Conservation (phyloP, 2,797 vertebrate genomes). For the Poeciliopsis gracilis region DNA sequence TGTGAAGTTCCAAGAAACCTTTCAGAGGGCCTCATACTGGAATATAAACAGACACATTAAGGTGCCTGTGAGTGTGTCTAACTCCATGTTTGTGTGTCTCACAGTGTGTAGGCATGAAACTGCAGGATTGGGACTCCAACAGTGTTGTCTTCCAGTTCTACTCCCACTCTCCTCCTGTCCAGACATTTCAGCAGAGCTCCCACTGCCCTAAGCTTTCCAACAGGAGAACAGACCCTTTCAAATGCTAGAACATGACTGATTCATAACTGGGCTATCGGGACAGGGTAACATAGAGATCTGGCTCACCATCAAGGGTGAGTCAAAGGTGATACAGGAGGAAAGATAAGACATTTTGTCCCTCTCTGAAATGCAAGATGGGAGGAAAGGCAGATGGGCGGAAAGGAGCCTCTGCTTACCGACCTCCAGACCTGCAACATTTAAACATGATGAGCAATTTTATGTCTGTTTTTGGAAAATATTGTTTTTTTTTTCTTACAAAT, state of each 20-base stretch:
- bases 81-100: slow-evolving; percentile 58
- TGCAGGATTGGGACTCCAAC: slow-evolving; percentile 89
- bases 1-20: neutral
- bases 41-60: slow-evolving; percentile 43
- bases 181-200: slow-evolving; percentile 94
- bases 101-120: slow-evolving; percentile 90
- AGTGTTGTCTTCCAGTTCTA: slow-evolving; percentile 91
- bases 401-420: slow-evolving; percentile 92
- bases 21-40: slow-evolving; percentile 29
- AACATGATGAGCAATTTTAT: slow-evolving; percentile 4
- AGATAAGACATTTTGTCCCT: slow-evolving; percentile 90
- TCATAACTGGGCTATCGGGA: slow-evolving; percentile 10
- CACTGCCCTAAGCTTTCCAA: slow-evolving; percentile 85
- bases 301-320: slow-evolving; percentile 88
- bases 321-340: slow-evolving; percentile 91
- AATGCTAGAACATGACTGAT: slow-evolving; percentile 27
- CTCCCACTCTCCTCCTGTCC: slow-evolving; percentile 90
- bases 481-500: neutral
- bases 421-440: slow-evolving; percentile 82
- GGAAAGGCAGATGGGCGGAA: slow-evolving; percentile 87
- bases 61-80: slow-evolving; percentile 14
- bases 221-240: slow-evolving; percentile 20
- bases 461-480: slow-evolving; percentile 11
- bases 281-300: slow-evolving; percentile 30
- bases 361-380: slow-evolving; percentile 86